A percentile compares a stretch with the other conserved stretches of the same genome.
phyloP scores from a whole-genome alignment of 2,888 invertebrate species.

The Lithosia quadra region DNA sequence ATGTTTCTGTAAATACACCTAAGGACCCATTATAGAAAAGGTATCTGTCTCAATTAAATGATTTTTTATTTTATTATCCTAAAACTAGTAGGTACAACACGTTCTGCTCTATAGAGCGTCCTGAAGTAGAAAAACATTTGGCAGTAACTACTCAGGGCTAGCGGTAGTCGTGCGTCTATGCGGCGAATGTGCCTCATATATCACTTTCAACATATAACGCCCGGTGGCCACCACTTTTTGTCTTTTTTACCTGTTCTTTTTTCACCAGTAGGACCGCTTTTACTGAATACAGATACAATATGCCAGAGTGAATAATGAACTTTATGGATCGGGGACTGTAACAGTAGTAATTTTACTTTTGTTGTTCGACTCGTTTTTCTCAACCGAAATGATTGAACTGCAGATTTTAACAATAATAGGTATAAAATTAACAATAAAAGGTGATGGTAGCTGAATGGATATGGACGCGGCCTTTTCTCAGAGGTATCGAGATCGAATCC shows the following conservation, averaged over 20 bases:
- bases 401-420: not conserved
- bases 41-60: too few relatives aligned
- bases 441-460: too few relatives aligned
- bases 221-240: not conserved
- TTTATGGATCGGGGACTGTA: not conserved
- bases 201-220: conserved; percentile 2
- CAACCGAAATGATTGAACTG: not conserved
- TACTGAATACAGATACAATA: conserved; percentile 2
- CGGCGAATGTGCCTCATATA: not conserved
- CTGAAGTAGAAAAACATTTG: not conserved
- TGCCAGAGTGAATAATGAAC: conserved; percentile 2
- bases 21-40: too few relatives aligned
- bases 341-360: not conserved
- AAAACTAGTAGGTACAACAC: too few relatives aligned
- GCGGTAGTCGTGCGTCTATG: not conserved
- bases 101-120: too few relatives aligned
- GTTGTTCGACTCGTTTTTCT: not conserved
- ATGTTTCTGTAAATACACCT: too few relatives aligned
- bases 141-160: not conserved
- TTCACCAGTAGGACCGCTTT: not conserved
- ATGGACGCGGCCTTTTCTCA: too few relatives aligned
- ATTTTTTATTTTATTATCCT: too few relatives aligned
- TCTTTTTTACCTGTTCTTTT: not conserved
- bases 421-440: not conserved
- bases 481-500: too few relatives aligned